Conservation (phyloP, 1,140 invertebrate species). For the Pararge aegeria region DNA sequence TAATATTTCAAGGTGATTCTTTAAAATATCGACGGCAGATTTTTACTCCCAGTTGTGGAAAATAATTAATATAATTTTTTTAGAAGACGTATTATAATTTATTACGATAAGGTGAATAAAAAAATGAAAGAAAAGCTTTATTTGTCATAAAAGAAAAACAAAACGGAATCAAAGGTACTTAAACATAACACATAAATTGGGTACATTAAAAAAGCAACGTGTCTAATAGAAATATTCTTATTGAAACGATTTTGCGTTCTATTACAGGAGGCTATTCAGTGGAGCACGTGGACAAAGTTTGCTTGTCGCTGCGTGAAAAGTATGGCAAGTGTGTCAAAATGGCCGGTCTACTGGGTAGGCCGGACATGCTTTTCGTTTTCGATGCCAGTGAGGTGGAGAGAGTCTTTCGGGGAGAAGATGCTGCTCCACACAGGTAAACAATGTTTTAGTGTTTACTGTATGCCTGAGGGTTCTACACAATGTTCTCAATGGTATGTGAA, state of each 20-base stretch:
- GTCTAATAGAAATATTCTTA: background rate
- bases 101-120: no score
- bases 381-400: slow-evolving; percentile 88
- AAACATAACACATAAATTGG: no score
- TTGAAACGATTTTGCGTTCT: background rate
- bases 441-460: background rate
- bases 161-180: no score
- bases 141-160: no score
- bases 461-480: no score
- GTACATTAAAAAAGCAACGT: no score
- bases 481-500: background rate
- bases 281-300: slow-evolving; percentile 87
- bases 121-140: no score
- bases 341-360: slow-evolving; percentile 86
- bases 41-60: no score
- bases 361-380: slow-evolving; percentile 89
- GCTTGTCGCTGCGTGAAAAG: slow-evolving; percentile 82
- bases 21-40: no score
- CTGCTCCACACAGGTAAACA: slow-evolving; percentile 82
- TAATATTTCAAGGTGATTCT: no score
- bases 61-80: no score
- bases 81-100: no score
- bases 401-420: slow-evolving; percentile 87
- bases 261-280: slow-evolving; percentile 86
- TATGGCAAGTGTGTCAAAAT: slow-evolving; percentile 90